Conservation (phyloP, 2,888 invertebrate genomes). For the Pegoplata infirma region DNA sequence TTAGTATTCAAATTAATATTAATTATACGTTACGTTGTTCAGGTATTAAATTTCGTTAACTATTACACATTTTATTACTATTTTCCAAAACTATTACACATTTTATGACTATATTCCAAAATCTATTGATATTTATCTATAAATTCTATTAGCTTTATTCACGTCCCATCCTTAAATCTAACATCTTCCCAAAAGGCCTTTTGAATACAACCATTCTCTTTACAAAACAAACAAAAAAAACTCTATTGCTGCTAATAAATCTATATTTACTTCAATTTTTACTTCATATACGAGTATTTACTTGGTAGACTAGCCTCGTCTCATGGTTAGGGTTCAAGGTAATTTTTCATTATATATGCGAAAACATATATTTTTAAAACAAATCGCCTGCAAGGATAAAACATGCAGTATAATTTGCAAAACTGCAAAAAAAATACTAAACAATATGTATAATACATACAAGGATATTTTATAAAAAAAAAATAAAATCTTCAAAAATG, state of each 20-base stretch:
- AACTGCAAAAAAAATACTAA: background rate
- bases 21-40: constrained; percentile 7
- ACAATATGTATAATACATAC: background rate
- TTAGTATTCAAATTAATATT: no score
- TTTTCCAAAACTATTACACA: no score
- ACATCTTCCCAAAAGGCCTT: no score
- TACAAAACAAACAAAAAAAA: background rate
- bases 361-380: background rate
- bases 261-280: background rate
- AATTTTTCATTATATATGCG: constrained; percentile 23
- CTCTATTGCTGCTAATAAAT: background rate
- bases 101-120: no score
- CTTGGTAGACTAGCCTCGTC: constrained; percentile 35
- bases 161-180: no score
- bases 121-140: no score
- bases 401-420: constrained; percentile 7
- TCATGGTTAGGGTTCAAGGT: constrained; percentile 63
- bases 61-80: no score
- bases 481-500: background rate
- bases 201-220: no score
- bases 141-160: no score
- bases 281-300: constrained; percentile 1
- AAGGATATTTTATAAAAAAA: background rate
- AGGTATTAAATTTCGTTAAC: no score
- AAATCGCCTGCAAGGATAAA: constrained; percentile 21